Base-by-base conservation (phyloP, 2,888 invertebrate genomes). In the Paralinhomoeus sp. region DNA sequence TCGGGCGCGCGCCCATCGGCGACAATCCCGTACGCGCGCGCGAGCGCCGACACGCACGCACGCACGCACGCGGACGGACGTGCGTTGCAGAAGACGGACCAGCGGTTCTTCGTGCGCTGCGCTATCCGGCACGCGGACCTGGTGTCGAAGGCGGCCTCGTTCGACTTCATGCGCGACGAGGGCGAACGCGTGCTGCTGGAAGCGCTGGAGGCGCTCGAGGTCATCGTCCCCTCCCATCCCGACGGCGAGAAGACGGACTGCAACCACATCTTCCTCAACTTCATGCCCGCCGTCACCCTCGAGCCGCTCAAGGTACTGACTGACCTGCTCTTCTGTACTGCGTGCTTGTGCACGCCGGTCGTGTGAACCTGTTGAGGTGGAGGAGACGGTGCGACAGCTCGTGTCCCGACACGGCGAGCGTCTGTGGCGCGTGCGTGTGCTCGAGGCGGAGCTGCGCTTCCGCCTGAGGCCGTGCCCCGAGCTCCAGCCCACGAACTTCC, bases 181-280 rank as follows among this genome's bases (percentile, higher is more conserved):
- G 50, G 89, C 1, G 91, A 93, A 64, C 73, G 91, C 49, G 82
- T 89, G 1, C 68, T 93, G 1, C 66, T 93, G 37, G 93, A 93
- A 67, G 83, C 93, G 0, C 87, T 93, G 85, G 91, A 93, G 60
- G 91, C 91, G 55, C 64, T 93, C 46, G 93, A 93, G 66, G 84
- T 93, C 13, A 91, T 91, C 15, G 7, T 24, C 24, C n/a, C n/a
- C n/a, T 36, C 42, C 12, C 37, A 35, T 18, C 37, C 41, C 22
- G 45, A 45, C 41, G 45, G 41, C 24, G 13, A 17, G 22, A 24
- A 84, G 49, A 89, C 91, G 0, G 93, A 97, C 62, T 91, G 93
- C 64, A 97, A 97, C 67, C 93, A 97, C 61, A 89, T 97, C 43
- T 97, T 93, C 73, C 71, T 97, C 43, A 91, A 91, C 68, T 91